phyloP scores from a whole-genome alignment of 1,140 invertebrate species.

The Drosophila watanabei region DNA sequence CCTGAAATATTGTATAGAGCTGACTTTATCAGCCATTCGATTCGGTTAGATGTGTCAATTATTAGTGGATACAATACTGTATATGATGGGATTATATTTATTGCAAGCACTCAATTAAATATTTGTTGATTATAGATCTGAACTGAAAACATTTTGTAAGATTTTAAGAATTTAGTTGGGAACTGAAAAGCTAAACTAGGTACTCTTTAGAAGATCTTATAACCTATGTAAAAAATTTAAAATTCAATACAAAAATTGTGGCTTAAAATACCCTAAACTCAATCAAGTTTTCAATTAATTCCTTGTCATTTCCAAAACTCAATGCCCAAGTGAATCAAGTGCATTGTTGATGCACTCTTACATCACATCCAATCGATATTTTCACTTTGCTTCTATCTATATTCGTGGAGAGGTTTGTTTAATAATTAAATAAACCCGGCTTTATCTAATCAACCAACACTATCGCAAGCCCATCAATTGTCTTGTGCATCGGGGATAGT shows the following conservation, averaged over 20 bases:
- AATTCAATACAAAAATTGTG: not conserved
- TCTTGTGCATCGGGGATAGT: slow-evolving; percentile 11
- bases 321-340: not conserved
- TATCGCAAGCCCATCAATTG: slow-evolving; percentile 32
- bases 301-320: not conserved
- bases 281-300: not conserved
- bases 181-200: not conserved
- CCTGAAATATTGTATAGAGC: not conserved
- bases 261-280: not conserved
- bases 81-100: not conserved
- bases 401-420: slow-evolving; percentile 3
- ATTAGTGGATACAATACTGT: not conserved
- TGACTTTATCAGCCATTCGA: slow-evolving; percentile 28
- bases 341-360: not conserved
- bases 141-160: not conserved
- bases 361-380: slow-evolving; percentile 5
- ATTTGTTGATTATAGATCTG: not conserved
- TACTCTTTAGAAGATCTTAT: not conserved
- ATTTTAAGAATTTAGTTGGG: too few relatives aligned
- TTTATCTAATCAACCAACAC: slow-evolving; percentile 33
- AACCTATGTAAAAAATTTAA: not conserved
- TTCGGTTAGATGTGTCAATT: slow-evolving; percentile 8
- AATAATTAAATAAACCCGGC: slow-evolving; percentile 27
- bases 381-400: slow-evolving; percentile 7
- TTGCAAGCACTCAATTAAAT: slow-evolving; percentile 13